Evolutionary conservation across 2,113 vertebrate genomes (phyloP).

Genomic region (Rousettus leschenaultii): DNA sequence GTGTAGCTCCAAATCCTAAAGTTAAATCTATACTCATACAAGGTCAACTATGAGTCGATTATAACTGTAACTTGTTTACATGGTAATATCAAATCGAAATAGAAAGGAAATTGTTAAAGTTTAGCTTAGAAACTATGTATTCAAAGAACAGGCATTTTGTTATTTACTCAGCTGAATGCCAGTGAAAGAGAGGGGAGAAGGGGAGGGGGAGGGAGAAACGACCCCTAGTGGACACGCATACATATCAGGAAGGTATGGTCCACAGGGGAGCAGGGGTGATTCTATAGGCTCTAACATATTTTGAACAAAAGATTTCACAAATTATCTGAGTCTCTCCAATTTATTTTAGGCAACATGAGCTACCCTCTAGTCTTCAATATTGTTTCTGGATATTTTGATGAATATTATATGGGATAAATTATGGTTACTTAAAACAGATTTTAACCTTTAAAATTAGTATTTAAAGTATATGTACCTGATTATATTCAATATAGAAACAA

Average conservation of each 20-base stretch:
- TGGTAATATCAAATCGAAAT: background rate
- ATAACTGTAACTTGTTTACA: background rate
- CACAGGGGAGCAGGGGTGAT: background rate
- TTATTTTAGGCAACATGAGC: background rate
- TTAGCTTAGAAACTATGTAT: background rate
- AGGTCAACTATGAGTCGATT: background rate
- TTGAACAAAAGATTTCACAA: slow-evolving; percentile 2
- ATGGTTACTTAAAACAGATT: background rate
- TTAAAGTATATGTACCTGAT: background rate
- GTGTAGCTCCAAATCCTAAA: background rate
- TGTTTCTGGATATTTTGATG: background rate
- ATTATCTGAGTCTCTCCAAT: background rate
- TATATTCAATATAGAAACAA: background rate
- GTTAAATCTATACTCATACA: background rate
- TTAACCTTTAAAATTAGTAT: slow-evolving; percentile 24
- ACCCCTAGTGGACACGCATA: background rate
- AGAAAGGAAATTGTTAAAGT: background rate
- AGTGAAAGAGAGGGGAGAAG: background rate
- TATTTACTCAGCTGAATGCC: background rate
- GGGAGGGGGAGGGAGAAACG: background rate
- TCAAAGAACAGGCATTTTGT: background rate
- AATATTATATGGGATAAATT: background rate
- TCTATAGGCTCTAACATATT: background rate
- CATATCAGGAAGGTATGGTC: background rate
- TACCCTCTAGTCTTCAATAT: background rate